These are phyloP conservation scores for Zosterops hypoxanthus DNA, from an alignment of 2,113 vertebrate genomes.

Conservation along the genomic window DNA sequence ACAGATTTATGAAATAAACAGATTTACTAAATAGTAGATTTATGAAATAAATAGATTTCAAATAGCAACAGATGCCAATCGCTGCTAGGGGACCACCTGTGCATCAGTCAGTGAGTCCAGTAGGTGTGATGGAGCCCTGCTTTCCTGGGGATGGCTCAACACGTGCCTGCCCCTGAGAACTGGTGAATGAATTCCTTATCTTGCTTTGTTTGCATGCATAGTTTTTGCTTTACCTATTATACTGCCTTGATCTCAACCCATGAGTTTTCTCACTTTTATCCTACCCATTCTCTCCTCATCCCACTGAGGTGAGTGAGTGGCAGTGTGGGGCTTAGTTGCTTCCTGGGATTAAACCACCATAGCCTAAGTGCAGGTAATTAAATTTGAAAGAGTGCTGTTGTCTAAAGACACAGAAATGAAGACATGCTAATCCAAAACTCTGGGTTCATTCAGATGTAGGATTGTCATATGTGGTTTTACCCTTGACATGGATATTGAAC, in stretches of 20 bases:
- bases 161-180: background rate
- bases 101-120: accelerated
- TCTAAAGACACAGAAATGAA: background rate
- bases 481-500: background rate
- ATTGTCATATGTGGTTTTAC: background rate
- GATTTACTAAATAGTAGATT: background rate
- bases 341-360: background rate
- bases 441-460: background rate
- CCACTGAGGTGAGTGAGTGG: background rate
- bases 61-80: accelerated
- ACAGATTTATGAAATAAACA: background rate
- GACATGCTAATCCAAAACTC: background rate
- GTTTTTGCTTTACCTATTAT: background rate
- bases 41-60: background rate
- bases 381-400: background rate
- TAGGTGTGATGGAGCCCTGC: accelerated
- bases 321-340: background rate
- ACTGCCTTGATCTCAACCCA: background rate
- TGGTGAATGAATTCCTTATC: background rate
- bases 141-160: background rate
- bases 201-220: background rate
- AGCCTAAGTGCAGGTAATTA: background rate
- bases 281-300: background rate
- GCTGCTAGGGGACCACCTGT: accelerated
- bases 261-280: background rate